These are phyloP conservation scores for Gobio gobio DNA, from an alignment of 2,113 vertebrate genomes.

Conservation along the genomic window DNA sequence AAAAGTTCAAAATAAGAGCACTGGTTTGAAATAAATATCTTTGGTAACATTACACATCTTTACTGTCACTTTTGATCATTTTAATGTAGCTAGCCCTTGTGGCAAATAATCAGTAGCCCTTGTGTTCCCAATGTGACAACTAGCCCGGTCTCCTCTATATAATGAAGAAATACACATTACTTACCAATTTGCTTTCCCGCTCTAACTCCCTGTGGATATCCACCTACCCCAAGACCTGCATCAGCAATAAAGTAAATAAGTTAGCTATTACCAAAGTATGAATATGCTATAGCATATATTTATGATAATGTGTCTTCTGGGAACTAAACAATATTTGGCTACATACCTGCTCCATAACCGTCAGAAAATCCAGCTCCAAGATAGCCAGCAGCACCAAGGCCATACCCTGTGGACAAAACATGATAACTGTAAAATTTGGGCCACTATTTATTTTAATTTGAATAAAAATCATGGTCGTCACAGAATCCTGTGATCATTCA, in stretches of 20 bases:
- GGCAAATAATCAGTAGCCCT: too few species aligned
- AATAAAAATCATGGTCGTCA: not conserved
- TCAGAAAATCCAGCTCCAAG: slow-evolving; percentile 61
- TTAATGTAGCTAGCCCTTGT: not conserved
- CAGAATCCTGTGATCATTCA: not conserved
- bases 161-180: not conserved
- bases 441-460: not conserved
- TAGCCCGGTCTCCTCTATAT: not conserved
- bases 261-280: not conserved
- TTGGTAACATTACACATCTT: not conserved
- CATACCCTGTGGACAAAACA: slow-evolving; percentile 66
- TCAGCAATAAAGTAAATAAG: not conserved
- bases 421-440: slow-evolving; percentile 6
- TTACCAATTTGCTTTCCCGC: slow-evolving; percentile 53
- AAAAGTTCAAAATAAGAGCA: not conserved
- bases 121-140: not conserved
- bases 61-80: not conserved
- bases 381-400: slow-evolving; percentile 66
- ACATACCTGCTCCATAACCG: slow-evolving; percentile 65
- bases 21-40: not conserved
- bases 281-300: not conserved
- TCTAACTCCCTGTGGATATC: slow-evolving; percentile 42
- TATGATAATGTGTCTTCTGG: not conserved
- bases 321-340: not conserved
- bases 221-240: slow-evolving; percentile 46